Base-by-base conservation (phyloP, 2,888 invertebrate genomes). In the Cetonia aurata region DNA sequence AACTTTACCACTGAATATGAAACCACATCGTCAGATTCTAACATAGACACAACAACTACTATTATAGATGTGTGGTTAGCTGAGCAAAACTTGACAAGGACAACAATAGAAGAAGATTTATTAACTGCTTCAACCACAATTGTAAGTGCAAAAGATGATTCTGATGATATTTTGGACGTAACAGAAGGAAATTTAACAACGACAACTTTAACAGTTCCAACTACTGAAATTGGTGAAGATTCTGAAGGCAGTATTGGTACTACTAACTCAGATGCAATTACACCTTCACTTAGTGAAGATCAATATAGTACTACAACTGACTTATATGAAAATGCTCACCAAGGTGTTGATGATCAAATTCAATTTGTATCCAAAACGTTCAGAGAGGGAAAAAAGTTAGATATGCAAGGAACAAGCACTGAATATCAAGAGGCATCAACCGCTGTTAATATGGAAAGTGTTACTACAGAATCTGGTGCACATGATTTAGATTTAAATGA, bases 1-100 rank as follows among this genome's bases (percentile, higher is more conserved):
- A 25, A 25, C 25, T 25, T 25, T 25, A 25, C 3, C 25, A 25
- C 3, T 25, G 25, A 25, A 3, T 25, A 25, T 8, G 37, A 37
- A 9, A 10, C 37, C 4, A 10, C 37, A 37, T 37, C 8, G 1
- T 37, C 37, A 37, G 37, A 37, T 37, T 37, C 37, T 9, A 10
- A 1, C 8, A 10, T 37, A 10, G 50, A 65, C 50, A 65, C 62
- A 17, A 65, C 62, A 9, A 65, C 62, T 12, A 65, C 33, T 50
- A 65, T 65, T 12, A 65, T 65, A 33, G 50, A 65, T 37, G 19
- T 65, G 4, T 65, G 62, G 62, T 13, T 65, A 10, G 62, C 62
- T 19, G 46, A 60, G 46, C 33, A 37, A 41, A 65, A 50, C 13
- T 50, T 19, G 12, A 50, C 12, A 1, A 65, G 9, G 12, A 37